Conservation (phyloP, 2,797 vertebrate genomes). For the Sebastes cheni region DNA sequence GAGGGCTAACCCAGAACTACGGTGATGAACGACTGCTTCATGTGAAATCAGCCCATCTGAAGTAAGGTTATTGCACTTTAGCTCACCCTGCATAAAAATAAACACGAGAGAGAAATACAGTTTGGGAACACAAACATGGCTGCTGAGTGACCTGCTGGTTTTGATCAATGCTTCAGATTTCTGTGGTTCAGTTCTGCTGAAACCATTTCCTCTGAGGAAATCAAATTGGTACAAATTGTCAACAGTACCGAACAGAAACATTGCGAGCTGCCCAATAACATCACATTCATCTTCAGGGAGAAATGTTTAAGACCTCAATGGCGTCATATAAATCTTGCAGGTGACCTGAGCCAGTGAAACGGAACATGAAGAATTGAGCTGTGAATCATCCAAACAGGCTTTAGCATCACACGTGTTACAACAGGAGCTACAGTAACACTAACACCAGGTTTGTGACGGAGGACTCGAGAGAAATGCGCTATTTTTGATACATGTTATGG, state of each 20-base stretch:
- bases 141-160: conserved; percentile 56
- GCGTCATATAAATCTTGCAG: conserved; percentile 54
- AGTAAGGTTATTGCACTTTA: conserved; percentile 50
- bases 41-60: conserved; percentile 61
- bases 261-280: conserved; percentile 34
- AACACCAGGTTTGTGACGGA: conserved; percentile 9
- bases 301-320: conserved; percentile 52
- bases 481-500: not conserved
- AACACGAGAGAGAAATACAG: conserved; percentile 63
- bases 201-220: conserved; percentile 58
- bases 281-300: conserved; percentile 59
- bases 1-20: conserved; percentile 55
- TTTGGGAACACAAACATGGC: conserved; percentile 60
- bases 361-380: conserved; percentile 54
- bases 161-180: conserved; percentile 52
- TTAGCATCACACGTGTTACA: conserved; percentile 36
- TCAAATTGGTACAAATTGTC: conserved; percentile 56
- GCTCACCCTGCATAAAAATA: conserved; percentile 72
- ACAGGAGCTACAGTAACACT: conserved; percentile 11
- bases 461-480: not conserved
- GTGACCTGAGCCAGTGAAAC: conserved; percentile 32
- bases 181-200: conserved; percentile 48
- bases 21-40: conserved; percentile 75
- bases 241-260: conserved; percentile 34
- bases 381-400: conserved; percentile 62